Evolutionary conservation across 2,888 invertebrate species (phyloP), one percentile per base, ranked within the genome.

Genomic region (Cenopis cana): DNA sequence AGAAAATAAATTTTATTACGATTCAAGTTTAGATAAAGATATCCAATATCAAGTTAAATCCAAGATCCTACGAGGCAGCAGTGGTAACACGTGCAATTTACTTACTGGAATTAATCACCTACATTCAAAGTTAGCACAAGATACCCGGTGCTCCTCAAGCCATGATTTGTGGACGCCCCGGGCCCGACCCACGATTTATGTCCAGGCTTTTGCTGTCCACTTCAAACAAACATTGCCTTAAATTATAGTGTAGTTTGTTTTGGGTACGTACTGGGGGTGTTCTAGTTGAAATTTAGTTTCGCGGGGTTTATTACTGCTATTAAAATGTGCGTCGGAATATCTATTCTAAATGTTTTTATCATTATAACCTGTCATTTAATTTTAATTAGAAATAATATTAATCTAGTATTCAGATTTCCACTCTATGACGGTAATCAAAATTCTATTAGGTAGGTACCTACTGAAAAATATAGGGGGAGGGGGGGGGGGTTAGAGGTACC

Each of bases 161-260:
- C 79, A 84, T 89, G 88, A 89, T 86, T 83, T 87, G 88, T 82
- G 76, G 75, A 76, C 77, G 74, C 66, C 70, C 59, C 59, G 81
- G 72, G 73, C 75, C 71, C 75, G 81, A 80, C 75, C 78, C 74
- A 72, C 78, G 76, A 85, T 88, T 85, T 85, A 87, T 85, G 81
- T 79, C 78, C 75, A 74, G 86, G 87, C 86, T 89, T 83, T 80
- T 72, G 79, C 77, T 82, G 86, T 83, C 83, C 84, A 83, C 83
- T 89, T 86, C 83, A 85, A 87, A 85, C 83, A 88, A 87, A 88
- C 86, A 87, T 77, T 79, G 76, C 78, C 78, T 79, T 82, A 83
- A 81, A 81, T 77, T 83, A 77, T 72, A 74, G 68, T 71, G 71
- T 67, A 72, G 72, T 71, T 68, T 59, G 52, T 52, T 54, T 52